Evolutionary conservation across 2,113 vertebrate species (phyloP).

Genomic region (Charina bottae): DNA sequence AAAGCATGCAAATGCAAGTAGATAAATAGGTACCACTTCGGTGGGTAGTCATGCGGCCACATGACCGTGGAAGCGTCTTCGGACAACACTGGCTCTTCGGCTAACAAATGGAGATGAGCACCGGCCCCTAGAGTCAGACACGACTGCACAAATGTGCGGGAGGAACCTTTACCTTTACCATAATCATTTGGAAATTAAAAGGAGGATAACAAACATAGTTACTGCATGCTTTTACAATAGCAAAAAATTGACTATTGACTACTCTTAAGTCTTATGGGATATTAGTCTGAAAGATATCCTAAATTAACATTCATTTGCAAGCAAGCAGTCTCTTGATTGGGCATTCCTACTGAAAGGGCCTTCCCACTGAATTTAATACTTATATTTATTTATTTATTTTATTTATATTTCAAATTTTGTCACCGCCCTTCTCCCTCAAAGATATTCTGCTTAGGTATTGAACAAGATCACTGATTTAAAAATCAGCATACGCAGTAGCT

Average conservation of each 20-base stretch:
- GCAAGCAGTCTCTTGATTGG: background rate
- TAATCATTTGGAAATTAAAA: background rate
- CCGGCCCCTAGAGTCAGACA: no score
- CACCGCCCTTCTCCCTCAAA: no score
- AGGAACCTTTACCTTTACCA: no score
- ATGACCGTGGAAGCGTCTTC: no score
- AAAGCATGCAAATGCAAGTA: no score
- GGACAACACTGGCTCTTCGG: no score
- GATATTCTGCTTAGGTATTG: background rate
- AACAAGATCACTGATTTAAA: background rate
- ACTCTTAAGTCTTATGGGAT: background rate
- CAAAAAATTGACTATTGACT: background rate
- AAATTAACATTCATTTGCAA: background rate
- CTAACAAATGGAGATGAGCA: no score
- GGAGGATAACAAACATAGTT: background rate
- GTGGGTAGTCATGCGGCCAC: no score
- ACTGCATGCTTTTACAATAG: background rate
- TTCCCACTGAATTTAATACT: background rate
- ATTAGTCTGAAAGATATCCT: background rate
- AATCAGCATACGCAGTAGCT: background rate
- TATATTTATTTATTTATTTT: no score
- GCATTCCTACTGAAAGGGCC: background rate
- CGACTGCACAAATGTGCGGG: no score
- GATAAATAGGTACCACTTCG: no score
- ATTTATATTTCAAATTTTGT: no score